Base-by-base conservation (phyloP, 2,888 invertebrate genomes). In the Gryllus longicercus region DNA sequence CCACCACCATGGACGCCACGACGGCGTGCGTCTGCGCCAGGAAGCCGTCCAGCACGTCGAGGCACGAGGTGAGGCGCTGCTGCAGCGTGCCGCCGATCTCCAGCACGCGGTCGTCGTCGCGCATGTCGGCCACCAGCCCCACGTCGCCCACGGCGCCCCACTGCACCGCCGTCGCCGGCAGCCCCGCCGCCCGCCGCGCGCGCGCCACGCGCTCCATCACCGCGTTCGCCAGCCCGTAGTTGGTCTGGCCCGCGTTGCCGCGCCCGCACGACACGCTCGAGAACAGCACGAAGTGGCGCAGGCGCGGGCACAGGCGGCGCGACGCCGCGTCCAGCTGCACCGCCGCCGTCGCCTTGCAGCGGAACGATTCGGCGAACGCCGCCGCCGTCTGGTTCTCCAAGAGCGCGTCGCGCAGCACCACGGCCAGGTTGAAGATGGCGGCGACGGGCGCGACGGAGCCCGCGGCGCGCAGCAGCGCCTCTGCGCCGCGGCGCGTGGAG, bases 241-340 rank as follows among this genome's bases (percentile, higher is more conserved):
- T 96, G 25, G 94, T 92, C 88, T 97, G 97, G 0, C 96, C 96
- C 10, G 94, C 93, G 87, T 97, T 97, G 84, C 97, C 97, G 38
- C 96, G 91, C 21, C 97, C 97, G 86, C 96, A 96, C 0, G 95
- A 93, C 11, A 97, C 95, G 23, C 96, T 96, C 0, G 97, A 97
- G 88, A 97, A 97, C 25, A 95, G 92, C 0, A 97, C 96, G 86
- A 97, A 97, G 88, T 94, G 91, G 38, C 89, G 86, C 75, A 91
- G 84, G 1, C n/a, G 76, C 0, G 90, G 90, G 81, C 93, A 93
- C 80, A 90, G 82, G 76, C 87, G 86, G 77, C 94, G 89, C 0
- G 92, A 91, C 2, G 91, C 85, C 81, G 89, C 88, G 85, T 98
- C n/a, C 83, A 97, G 88, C 85, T 94, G 89, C 84, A 91, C 87